phyloP scores from a whole-genome alignment of 2,113 vertebrate species.

The Merops nubicus region DNA sequence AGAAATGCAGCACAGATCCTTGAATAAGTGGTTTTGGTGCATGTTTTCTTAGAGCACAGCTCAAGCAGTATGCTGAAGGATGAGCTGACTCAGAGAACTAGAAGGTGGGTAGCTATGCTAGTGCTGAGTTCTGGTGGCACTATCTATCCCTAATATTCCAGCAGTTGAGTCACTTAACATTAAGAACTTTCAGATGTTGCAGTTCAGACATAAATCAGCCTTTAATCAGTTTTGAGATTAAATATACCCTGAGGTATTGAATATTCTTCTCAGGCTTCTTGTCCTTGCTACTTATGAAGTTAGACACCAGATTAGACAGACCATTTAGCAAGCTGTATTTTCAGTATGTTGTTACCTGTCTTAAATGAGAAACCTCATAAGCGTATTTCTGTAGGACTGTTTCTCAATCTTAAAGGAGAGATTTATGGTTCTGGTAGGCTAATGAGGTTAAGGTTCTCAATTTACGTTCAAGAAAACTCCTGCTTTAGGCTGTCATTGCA shows the following conservation, averaged over 20 bases:
- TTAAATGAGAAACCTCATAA: conserved; percentile 1
- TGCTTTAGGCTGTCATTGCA: neutral
- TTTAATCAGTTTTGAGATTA: conserved; percentile 50
- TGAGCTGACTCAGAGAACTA: neutral
- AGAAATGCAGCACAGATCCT: neutral
- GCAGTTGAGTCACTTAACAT: neutral
- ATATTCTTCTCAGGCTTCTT: conserved; percentile 21
- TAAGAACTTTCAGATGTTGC: conserved; percentile 14
- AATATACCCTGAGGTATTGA: neutral
- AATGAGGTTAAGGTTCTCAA: neutral
- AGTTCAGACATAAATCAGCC: conserved; percentile 20
- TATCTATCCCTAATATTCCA: neutral
- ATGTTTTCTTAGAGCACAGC: neutral
- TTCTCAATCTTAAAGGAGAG: neutral
- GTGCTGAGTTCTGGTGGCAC: neutral
- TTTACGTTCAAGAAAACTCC: neutral
- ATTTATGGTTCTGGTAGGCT: neutral
- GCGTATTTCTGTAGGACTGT: neutral
- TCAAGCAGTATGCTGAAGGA: neutral
- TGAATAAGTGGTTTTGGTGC: neutral
- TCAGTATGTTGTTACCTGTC: neutral
- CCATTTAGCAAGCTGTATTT: conserved; percentile 8
- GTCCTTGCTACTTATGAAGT: conserved; percentile 24
- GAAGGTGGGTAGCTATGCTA: neutral
- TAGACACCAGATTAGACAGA: neutral